phyloP scores from a whole-genome alignment of 2,797 vertebrate species.

The Molossus alvarezi region DNA sequence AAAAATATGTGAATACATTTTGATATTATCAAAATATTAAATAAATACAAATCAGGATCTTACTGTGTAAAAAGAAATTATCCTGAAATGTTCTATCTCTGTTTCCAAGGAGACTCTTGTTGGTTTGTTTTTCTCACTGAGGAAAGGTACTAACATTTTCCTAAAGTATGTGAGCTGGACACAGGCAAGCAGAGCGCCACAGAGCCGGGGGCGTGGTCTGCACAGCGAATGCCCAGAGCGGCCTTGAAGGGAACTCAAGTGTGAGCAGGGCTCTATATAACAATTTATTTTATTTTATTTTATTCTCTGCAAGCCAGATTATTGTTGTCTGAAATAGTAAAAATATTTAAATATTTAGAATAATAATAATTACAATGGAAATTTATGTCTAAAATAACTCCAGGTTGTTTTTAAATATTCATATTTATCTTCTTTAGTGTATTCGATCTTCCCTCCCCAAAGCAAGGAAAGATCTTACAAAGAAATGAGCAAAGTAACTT shows the following conservation, averaged over 20 bases:
- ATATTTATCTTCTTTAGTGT: background rate
- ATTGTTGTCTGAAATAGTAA: slow-evolving; percentile 1
- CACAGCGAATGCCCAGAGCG: background rate
- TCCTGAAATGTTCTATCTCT: background rate
- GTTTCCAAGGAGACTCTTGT: background rate
- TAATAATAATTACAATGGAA: slow-evolving; percentile 37
- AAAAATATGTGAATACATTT: background rate
- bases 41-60: slow-evolving; percentile 37
- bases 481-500: slow-evolving; percentile 3
- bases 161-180: background rate
- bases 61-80: background rate
- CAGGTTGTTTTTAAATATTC: background rate
- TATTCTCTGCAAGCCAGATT: background rate
- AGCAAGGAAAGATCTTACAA: background rate
- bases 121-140: slow-evolving; percentile 28
- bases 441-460: background rate
- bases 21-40: slow-evolving; percentile 43
- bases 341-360: slow-evolving; percentile 58
- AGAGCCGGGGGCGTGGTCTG: background rate
- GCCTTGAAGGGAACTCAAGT: background rate
- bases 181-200: background rate
- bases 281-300: slow-evolving; percentile 25
- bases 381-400: background rate
- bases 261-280: background rate
- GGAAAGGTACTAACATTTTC: background rate